Evolutionary conservation across 1,140 invertebrate species (phyloP), one percentile per base, ranked within the genome.

Genomic region (Stenopsyche tienmushanensis): DNA sequence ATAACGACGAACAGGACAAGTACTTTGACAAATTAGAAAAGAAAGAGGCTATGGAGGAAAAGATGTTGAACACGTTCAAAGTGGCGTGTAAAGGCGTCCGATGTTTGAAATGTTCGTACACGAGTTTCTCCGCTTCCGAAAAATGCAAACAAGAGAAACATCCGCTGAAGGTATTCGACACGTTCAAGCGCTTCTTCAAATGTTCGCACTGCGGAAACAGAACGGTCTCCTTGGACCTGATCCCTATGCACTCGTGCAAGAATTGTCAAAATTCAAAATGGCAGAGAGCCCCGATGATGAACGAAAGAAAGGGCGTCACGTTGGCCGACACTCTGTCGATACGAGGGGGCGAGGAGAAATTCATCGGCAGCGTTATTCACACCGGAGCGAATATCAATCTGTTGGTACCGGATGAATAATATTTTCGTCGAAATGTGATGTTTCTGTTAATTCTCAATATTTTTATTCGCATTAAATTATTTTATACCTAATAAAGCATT

Each of bases 21-120:
- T 97, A 97, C 75, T 97, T 97, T 68, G 84, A 87, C 64, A 90
- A 90, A 73, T 75, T 96, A 53, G 94, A 96, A 76, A 87, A 88
- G 66, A 97, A 94, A 73, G 95, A 98, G 78, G 84, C 84, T 69
- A 87, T 96, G 84, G 95, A 97, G 75, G 89, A 95, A 59, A 96
- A 97, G 78, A 94, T 97, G 92, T 74, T 89, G 17, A 86, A 82
- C 34, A 96, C 92, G 3, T 93, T 83, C 72, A 90, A 94, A 78
- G 78, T 97, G 17, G 77, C 81, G 0, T 93, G 91, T 71, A 94
- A 92, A 78, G 93, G 94, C n/a, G 90, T 96, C 1, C 85, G 84
- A 54, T 98, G 95, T 78, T 74, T 85, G n/a, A 83, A 89, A 76
- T 98, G 95, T 74, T 92, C 93, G 73, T 98, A 98, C 73, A 91